Evolutionary conservation across 2,113 vertebrate species (phyloP), one percentile per base, ranked within the genome.

Genomic region (Cyanistes caeruleus): DNA sequence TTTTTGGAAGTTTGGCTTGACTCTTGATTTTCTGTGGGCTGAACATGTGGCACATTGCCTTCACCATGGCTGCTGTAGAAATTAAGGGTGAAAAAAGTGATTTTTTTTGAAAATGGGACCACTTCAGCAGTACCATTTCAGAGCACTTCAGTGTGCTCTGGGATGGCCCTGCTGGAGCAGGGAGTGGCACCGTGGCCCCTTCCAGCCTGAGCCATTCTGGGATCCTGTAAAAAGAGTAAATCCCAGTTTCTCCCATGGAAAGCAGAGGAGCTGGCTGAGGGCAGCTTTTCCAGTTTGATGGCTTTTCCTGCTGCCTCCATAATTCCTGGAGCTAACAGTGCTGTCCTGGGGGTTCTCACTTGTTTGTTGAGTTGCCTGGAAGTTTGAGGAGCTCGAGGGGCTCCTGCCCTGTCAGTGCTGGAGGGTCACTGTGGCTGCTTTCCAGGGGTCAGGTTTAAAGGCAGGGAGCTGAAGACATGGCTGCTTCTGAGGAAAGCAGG

Each of bases 211-310:
- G 0, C 60, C 62, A 6, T 17, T 7, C 60, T 39, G 53, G 60
- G 60, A 13, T n/a, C 23, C 69, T 23, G 8, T 0, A 14, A 62
- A 19, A 23, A 1, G 37, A 46, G 1, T 7, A 55, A 52, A 15
- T 4, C 8, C 37, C 0, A 3, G 31, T 24, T 4, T 33, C 5
- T 7, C 28, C 55, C 0, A 1, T 5, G 48, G 37, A 37, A 37
- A 37, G 69, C 43, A 13, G 39, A 35, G 62, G 4, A 31, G 30
- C 8, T 62, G 75, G 25, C 0, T 4, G 25, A 62, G 35, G 35
- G 59, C 78, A 63, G 82, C 52, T 62, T n/a, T 35, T 22, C 31
- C 46, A 14, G 0, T 37, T 4, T 19, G 35, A 3, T 43, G 81
- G 63, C 64, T 87, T 69, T 31, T 81, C 33, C 7, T 51, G 49